These are phyloP conservation scores for Nyctereutes procyonoides DNA, from an alignment of 2,113 vertebrate species.

Conservation along the genomic window DNA sequence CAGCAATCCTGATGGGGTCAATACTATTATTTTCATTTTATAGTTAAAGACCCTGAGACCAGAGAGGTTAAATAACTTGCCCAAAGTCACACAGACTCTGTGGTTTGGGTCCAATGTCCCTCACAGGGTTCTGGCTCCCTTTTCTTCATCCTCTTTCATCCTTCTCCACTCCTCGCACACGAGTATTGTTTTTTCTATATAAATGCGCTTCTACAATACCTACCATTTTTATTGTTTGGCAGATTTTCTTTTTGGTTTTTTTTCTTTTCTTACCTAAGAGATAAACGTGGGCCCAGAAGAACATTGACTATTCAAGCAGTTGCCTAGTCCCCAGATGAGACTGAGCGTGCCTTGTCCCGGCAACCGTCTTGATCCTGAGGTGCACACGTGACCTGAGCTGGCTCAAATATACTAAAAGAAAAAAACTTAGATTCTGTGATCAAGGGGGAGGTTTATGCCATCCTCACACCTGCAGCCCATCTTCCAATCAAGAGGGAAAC, in stretches of 20 bases:
- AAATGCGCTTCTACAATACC: not conserved
- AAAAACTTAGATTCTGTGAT: not conserved
- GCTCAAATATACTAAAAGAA: not conserved
- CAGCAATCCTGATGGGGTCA: not conserved
- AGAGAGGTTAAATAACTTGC: not conserved
- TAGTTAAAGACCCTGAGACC: not conserved
- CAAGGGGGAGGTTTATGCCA: not conserved
- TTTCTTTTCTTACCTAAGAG: not conserved
- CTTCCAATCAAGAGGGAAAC: not conserved
- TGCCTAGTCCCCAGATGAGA: not conserved
- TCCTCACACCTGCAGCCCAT: not conserved
- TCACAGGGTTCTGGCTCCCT: not conserved
- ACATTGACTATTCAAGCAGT: not conserved
- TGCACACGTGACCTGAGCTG: not conserved
- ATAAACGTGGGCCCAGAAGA: not conserved
- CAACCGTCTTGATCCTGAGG: not conserved
- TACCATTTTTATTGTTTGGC: not conserved
- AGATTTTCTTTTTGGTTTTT: not conserved
- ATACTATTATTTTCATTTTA: not conserved
- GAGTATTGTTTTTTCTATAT: not conserved
- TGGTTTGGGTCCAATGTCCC: rapidly evolving
- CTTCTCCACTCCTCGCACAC: not conserved
- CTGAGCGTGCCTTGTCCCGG: not conserved
- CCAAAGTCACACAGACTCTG: not conserved
- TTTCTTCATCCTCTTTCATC: not conserved